Evolutionary conservation across 2,113 vertebrate species (phyloP).

Genomic region (Sinocyclocheilus anophthalmus): DNA sequence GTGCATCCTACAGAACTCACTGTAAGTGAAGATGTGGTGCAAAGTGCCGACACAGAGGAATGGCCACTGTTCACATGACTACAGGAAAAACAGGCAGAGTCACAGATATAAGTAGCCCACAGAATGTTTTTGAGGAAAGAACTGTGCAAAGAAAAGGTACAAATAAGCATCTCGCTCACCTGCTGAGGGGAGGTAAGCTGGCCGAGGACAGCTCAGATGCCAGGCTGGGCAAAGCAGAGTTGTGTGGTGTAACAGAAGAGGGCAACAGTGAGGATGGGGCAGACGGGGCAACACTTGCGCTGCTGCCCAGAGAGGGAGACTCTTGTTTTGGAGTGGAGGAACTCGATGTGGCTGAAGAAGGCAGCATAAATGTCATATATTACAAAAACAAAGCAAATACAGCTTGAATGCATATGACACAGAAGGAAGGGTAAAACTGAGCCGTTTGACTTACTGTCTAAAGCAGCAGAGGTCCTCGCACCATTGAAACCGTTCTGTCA

Average conservation of each 20-base stretch:
- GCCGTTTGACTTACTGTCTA: constrained; percentile 78
- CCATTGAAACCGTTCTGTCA: constrained; percentile 86
- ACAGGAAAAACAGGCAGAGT: constrained; percentile 53
- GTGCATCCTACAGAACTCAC: constrained; percentile 74
- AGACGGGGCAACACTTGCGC: constrained; percentile 69
- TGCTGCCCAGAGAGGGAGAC: constrained; percentile 79
- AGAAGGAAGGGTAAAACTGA: not conserved
- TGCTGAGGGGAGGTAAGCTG: constrained; percentile 85
- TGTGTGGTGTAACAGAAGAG: constrained; percentile 76
- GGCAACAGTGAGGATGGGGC: constrained; percentile 79
- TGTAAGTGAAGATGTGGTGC: constrained; percentile 79
- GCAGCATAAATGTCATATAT: constrained; percentile 1
- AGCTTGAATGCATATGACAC: too few species aligned
- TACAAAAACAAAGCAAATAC: too few species aligned
- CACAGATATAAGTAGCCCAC: not conserved
- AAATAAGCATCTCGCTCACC: constrained; percentile 68
- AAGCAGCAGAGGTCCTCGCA: constrained; percentile 80
- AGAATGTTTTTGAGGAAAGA: not conserved
- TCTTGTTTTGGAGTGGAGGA: constrained; percentile 85
- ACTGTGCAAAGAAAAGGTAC: not conserved
- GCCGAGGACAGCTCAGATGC: constrained; percentile 80
- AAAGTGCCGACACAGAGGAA: constrained; percentile 81
- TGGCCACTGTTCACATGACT: constrained; percentile 84
- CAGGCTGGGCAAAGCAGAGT: constrained; percentile 77
- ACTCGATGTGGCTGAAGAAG: constrained; percentile 77